Evolutionary conservation across 2,888 invertebrate genomes (phyloP), one percentile per base, ranked within the genome.

Genomic region (Electrophaes corylata): DNA sequence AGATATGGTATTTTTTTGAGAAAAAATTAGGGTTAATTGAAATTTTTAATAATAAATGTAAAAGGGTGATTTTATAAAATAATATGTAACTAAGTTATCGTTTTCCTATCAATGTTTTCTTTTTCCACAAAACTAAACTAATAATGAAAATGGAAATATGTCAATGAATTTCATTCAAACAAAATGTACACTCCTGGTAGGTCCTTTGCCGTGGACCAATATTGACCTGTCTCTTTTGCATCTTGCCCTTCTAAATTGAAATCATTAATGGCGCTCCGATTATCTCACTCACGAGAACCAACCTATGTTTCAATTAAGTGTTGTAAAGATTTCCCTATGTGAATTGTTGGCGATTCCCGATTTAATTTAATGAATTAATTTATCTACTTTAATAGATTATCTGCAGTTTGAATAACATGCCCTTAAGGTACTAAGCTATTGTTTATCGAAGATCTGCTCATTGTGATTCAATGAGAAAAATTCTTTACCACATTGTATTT

Each of bases 281-380:
- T 89, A 92, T 92, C 92, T 88, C 72, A 72, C 89, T 91, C 92
- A 91, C 92, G 91, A 88, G 83, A 72, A 78, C 75, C 76, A 79
- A 79, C 66, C 67, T 77, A 71, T 71, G 76, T 79, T 82, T 88
- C 90, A 91, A 90, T 90, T 90, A 90, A 91, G 86, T 78, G 81
- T 84, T 85, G 86, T 85, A 79, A 83, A 83, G 83, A 85, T 88
- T 83, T 86, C 81, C 83, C 78, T 85, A 85, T 83, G 86, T 81
- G 87, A 86, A 88, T 86, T 87, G 88, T 86, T 80, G 65, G 72
- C 76, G 78, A 79, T 78, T 73, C 72, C 69, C 67, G 82, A 81
- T 84, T 84, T 73, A 83, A 80, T 82, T 82, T 81, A 84, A 84
- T 85, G 84, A 84, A 85, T 86, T 84, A 84, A 89, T 86, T 86